phyloP scores from a whole-genome alignment of 2,113 vertebrate species.

The Polypterus senegalus region DNA sequence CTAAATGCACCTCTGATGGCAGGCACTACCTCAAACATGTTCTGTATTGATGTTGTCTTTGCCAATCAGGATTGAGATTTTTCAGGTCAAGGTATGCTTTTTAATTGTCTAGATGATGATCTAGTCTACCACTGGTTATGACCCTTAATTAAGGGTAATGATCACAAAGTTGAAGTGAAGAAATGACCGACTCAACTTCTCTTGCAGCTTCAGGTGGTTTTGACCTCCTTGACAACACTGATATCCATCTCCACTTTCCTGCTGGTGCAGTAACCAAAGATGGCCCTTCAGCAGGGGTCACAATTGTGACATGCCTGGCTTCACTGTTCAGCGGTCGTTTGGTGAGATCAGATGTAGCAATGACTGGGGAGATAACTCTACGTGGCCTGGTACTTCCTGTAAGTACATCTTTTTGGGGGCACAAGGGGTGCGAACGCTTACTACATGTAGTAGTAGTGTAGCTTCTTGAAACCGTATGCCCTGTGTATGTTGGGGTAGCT shows the following conservation, averaged over 20 bases:
- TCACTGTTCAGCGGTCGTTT: conserved; percentile 85
- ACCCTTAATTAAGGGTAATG: no score
- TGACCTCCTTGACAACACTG: conserved; percentile 91
- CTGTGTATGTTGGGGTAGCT: no score
- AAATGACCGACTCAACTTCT: conserved; percentile 7
- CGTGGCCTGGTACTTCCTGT: conserved; percentile 92
- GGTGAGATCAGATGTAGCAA: conserved; percentile 88
- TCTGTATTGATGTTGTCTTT: no score
- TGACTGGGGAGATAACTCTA: conserved; percentile 96
- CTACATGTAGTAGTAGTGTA: no score
- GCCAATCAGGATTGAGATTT: no score
- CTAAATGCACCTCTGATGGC: background rate
- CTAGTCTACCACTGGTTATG: no score
- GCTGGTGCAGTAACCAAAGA: conserved; percentile 96
- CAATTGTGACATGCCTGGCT: conserved; percentile 93
- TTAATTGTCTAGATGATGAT: no score
- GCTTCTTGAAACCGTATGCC: no score
- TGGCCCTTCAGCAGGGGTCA: conserved; percentile 91
- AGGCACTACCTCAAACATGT: no score
- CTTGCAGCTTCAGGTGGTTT: conserved; percentile 72
- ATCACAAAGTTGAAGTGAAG: no score
- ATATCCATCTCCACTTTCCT: conserved; percentile 98
- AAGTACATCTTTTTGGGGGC: conserved; percentile 28
- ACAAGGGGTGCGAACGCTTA: no score
- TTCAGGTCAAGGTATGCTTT: no score